Conservation (phyloP, 2,113 vertebrate species). For the Cephalophus harveyi region DNA sequence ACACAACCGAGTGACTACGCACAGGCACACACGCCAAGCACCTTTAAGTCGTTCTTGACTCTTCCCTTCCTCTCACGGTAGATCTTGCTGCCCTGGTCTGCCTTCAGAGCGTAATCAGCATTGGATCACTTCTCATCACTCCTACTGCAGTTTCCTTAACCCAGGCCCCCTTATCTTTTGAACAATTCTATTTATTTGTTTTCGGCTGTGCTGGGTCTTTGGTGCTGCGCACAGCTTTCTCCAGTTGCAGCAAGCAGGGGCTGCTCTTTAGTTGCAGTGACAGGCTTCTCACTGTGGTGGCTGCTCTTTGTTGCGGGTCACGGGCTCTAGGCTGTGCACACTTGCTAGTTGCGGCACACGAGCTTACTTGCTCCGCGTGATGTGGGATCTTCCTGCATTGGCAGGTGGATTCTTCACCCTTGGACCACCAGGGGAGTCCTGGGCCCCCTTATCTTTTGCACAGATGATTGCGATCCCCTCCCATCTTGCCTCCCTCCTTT, state of each 20-base stretch:
- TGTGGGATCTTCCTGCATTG: not conserved
- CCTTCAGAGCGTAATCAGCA: not conserved
- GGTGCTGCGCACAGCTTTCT: not conserved
- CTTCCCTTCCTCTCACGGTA: not conserved
- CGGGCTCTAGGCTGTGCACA: not conserved
- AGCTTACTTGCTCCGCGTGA: not conserved
- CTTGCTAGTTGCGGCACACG: not conserved
- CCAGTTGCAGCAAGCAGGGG: not conserved
- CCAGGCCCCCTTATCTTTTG: not conserved
- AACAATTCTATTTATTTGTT: not conserved
- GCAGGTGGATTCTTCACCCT: not conserved
- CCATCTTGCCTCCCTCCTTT: not conserved
- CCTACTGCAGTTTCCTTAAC: rapidly evolving
- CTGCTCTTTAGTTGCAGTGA: not conserved
- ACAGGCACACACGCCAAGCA: not conserved
- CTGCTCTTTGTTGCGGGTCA: not conserved
- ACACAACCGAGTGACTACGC: not conserved
- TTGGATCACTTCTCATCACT: not conserved
- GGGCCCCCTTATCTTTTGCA: not conserved
- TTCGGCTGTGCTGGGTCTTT: not conserved
- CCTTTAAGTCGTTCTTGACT: not conserved
- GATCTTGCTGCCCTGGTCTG: not conserved
- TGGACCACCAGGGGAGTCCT: not conserved
- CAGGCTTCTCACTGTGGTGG: not conserved
- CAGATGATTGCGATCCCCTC: not conserved